Evolutionary conservation across 2,888 invertebrate genomes (phyloP), one percentile per base, ranked within the genome.

Genomic region (Drosophila glabriapex): DNA sequence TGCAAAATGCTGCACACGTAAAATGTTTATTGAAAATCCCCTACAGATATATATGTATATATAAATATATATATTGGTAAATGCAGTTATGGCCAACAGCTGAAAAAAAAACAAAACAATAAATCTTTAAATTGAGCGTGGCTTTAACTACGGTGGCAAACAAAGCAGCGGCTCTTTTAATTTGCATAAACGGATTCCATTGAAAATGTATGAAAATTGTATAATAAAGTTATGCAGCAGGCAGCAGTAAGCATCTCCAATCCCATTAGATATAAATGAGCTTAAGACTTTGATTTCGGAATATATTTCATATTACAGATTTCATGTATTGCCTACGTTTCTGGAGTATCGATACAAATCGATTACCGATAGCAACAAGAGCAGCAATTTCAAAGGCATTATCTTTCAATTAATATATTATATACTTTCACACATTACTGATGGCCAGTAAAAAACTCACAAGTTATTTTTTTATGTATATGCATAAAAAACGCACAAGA

Each of bases 1-100:
- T 46, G 55, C 22, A 14, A 29, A 52, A 52, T 56, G 22, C n/a
- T 50, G 29, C 14, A 28, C 16, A 43, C 55, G 39, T 39, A n/a
- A 41, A 52, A 43, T 16, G 41, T 16, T 22, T 22, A 14, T 7
- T 43, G 22, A 14, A 46, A 22, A 7, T 14, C 29, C 7, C 29
- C 29, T 29, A 6, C 4, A 4, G 2, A 14, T 6, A 6, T 22
- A 46, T 1, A 3, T 3, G 7, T 37, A 37, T 37, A 5, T 37
- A 3, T 3, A 16, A 0, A 16, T 35, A 16, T 35, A 14, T 37
- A 16, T 35, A 37, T 25, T 22, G 22, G 14, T 16, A 22, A 19
- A 2, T 22, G 16, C 46, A 46, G 4, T 25, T 46, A 16, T 25
- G 43, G 12, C 43, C 1, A 12, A 22, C 41, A 22, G 22, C 3